Base-by-base conservation (phyloP, 2,797 vertebrate species). In the Orientallactaga sibirica region DNA sequence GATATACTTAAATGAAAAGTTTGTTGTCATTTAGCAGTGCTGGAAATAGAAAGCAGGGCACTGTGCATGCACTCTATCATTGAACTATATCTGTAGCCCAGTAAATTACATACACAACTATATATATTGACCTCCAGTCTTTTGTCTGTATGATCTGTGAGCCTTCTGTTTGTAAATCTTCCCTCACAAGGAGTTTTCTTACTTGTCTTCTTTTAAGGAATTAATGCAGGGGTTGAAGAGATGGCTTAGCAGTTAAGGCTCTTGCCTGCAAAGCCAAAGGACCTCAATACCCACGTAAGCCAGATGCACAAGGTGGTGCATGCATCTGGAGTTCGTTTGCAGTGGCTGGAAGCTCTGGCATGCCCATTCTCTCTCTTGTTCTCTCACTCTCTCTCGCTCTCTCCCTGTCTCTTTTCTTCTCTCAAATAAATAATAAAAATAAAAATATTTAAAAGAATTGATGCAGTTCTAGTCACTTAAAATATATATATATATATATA, bases 1-100 rank as follows among this genome's bases (percentile, higher is more conserved):
- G 82, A 16, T 61, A 75, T 22, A 78, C 37, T 66, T 95, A 91
- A 92, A 83, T 90, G 37, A 83, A 81, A 68, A 92, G 29, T 58
- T 70, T 14, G 27, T 48, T 7, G 11, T 15, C 58, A 20, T 85
- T 71, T 85, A 68, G 33, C 52, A 86, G 15, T 43, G 61, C 24
- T 61, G 37, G 24, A 73, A 20, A 71, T 85, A 22, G 33, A 61
- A 85, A 85, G 15, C 83, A 73, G 24, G n/a, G 52, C 58, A 61
- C 41, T n/a, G 12, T 58, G 24, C 24, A 71, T 19, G 68, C 68
- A 73, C 73, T 85, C 82, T 85, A 52, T 52, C 52, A 41, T n/a
- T 41, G 82, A 73, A 15, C 33, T 85, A 19, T 37, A 58, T 73
- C 24, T 85, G 67, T 85, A 73, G 71, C 48, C n/a, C 67, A 85